A percentile compares a stretch with the other conserved stretches of the same genome.
Conservation (phyloP, 1,140 invertebrate genomes). For the Zaprionus capensis region DNA sequence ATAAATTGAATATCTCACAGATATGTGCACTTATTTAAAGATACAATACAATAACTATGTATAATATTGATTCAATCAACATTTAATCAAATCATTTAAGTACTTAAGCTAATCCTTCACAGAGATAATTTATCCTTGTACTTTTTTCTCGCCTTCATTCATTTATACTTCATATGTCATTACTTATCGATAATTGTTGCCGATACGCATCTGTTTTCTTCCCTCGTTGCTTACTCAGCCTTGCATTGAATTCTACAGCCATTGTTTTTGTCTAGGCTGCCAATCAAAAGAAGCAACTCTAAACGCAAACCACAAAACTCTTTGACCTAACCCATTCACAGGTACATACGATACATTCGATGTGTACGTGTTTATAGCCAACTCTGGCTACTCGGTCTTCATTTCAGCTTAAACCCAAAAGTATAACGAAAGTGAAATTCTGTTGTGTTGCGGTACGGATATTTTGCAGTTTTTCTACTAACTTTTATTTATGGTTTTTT, state of each 20-base stretch:
- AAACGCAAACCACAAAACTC: slow-evolving; percentile 45
- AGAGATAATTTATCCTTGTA: neutral
- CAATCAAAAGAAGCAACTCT: slow-evolving; percentile 44
- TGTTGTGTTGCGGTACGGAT: slow-evolving; percentile 37
- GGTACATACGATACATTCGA: slow-evolving; percentile 53
- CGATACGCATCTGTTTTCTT: neutral
- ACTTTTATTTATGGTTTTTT: neutral
- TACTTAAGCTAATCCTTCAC: neutral
- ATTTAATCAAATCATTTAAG: too few relatives aligned
- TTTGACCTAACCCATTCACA: slow-evolving; percentile 50
- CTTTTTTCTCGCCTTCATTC: neutral
- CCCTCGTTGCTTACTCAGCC: neutral
- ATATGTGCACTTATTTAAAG: too few relatives aligned
- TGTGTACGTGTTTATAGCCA: slow-evolving; percentile 73
- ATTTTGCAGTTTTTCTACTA: neutral
- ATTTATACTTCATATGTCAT: neutral
- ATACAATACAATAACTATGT: too few relatives aligned
- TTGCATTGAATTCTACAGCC: neutral
- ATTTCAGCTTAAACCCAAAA: slow-evolving; percentile 59
- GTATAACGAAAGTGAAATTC: slow-evolving; percentile 47
- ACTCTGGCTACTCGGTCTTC: slow-evolving; percentile 53
- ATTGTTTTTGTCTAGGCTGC: neutral
- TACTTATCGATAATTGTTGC: neutral
- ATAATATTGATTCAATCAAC: too few relatives aligned
- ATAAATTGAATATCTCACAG: too few relatives aligned